Evolutionary conservation across 2,113 vertebrate genomes (phyloP).

Genomic region (Gymnorhina tibicen): DNA sequence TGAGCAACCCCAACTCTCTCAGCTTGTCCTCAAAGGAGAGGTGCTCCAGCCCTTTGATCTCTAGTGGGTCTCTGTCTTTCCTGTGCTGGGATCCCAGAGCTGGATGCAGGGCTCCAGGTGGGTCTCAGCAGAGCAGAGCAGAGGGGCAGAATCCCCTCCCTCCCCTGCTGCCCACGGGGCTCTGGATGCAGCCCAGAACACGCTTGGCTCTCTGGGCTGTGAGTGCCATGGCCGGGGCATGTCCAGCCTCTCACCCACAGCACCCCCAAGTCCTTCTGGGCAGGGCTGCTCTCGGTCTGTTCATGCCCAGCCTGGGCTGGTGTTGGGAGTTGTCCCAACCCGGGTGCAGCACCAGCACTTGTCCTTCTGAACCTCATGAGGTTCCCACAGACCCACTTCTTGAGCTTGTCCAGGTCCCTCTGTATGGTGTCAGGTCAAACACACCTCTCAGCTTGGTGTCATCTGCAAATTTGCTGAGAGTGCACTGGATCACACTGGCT

Average conservation of each 20-base stretch:
- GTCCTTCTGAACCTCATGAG: accelerated
- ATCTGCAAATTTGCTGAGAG: not conserved
- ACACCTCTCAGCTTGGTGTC: not conserved
- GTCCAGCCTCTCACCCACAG: not conserved
- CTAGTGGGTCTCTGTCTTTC: accelerated
- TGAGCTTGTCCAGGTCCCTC: not conserved
- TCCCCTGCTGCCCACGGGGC: not conserved
- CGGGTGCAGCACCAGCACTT: not conserved
- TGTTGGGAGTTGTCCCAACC: accelerated
- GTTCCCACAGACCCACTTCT: not conserved
- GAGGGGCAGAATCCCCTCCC: not conserved
- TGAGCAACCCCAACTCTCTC: not conserved
- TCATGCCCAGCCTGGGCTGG: not conserved
- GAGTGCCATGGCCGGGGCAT: accelerated
- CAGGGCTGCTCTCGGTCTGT: not conserved
- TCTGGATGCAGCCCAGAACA: not conserved
- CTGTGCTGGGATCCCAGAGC: not conserved
- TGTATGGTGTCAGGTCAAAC: not conserved
- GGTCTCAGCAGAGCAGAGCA: not conserved
- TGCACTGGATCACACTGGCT: not conserved
- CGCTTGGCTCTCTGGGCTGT: not conserved
- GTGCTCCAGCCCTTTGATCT: not conserved
- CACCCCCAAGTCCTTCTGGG: not conserved
- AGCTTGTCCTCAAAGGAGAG: not conserved
- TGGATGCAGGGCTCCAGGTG: not conserved